phyloP scores from a whole-genome alignment of 2,888 invertebrate genomes.

The Thymelicus lineola region DNA sequence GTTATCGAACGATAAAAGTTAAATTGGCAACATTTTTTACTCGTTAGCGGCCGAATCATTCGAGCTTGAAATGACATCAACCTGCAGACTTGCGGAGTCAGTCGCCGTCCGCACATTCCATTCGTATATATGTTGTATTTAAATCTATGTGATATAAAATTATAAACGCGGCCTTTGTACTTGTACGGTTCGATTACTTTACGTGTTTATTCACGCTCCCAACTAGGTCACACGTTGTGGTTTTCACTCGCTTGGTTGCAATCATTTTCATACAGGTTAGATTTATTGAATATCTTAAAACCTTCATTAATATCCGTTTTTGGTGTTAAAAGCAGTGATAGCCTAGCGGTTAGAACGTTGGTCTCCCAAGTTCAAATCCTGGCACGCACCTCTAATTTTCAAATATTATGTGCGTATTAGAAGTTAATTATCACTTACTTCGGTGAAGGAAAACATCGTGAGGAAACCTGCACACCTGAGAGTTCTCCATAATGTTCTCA shows the following conservation, averaged over 20 bases:
- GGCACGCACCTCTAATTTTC: too few relatives aligned
- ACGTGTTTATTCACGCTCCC: constrained; percentile 26
- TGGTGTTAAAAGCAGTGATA: too few relatives aligned
- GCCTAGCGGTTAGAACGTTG: too few relatives aligned
- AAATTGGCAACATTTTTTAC: constrained; percentile 36
- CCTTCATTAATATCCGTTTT: constrained; percentile 19
- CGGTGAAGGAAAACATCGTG: too few relatives aligned
- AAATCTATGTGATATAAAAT: constrained; percentile 9
- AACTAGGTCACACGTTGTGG: constrained; percentile 36
- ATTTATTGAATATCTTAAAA: constrained; percentile 17
- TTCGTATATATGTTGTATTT: constrained; percentile 9
- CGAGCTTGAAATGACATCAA: constrained; percentile 38
- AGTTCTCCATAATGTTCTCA: too few relatives aligned
- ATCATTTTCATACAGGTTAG: constrained; percentile 19
- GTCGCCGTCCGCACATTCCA: constrained; percentile 19
- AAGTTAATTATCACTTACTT: too few relatives aligned
- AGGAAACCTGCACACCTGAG: too few relatives aligned
- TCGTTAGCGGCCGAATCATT: constrained; percentile 17
- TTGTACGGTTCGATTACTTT: constrained; percentile 35
- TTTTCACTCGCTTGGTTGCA: constrained; percentile 22
- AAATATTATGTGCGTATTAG: too few relatives aligned
- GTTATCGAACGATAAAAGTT: constrained; percentile 35
- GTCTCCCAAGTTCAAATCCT: too few relatives aligned
- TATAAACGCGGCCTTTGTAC: constrained; percentile 27
- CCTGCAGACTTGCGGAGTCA: constrained; percentile 19